These are phyloP conservation scores for Helogale parvula DNA, from an alignment of 2,113 vertebrate species.

Conservation along the genomic window DNA sequence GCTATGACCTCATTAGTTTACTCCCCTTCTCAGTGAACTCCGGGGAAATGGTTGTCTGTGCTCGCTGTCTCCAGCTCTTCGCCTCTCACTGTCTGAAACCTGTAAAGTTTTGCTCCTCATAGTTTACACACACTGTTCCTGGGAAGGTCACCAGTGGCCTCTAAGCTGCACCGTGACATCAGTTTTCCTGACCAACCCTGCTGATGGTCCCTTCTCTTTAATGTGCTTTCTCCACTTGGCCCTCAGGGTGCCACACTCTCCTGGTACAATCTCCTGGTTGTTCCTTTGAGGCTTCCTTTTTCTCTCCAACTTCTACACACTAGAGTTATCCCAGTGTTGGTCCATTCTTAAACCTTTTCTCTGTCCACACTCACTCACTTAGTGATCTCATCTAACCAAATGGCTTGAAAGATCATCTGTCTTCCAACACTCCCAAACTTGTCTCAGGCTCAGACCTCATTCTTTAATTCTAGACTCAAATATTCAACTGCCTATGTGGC, in stretches of 20 bases:
- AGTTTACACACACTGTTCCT: neutral
- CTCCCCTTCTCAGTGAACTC: neutral
- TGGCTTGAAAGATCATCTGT: neutral
- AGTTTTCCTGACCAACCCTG: neutral
- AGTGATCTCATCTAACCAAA: neutral
- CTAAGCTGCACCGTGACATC: neutral
- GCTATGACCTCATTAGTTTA: neutral
- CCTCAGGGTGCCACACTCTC: neutral
- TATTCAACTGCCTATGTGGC: neutral
- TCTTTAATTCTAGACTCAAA: constrained; percentile 5
- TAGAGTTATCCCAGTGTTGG: neutral
- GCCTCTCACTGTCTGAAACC: neutral
- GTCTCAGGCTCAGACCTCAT: neutral
- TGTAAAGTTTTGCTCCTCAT: neutral
- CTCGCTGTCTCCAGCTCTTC: neutral
- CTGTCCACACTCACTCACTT: neutral
- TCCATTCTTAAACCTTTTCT: neutral
- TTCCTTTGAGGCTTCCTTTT: neutral
- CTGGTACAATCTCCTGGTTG: neutral
- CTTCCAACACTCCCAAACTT: neutral
- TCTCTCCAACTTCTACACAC: neutral
- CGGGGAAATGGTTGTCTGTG: neutral
- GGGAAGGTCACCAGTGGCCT: neutral
- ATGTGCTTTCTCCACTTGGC: neutral
- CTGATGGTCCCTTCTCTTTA: neutral